Evolutionary conservation across 2,113 vertebrate genomes (phyloP).

Genomic region (Misgurnus anguillicaudatus): DNA sequence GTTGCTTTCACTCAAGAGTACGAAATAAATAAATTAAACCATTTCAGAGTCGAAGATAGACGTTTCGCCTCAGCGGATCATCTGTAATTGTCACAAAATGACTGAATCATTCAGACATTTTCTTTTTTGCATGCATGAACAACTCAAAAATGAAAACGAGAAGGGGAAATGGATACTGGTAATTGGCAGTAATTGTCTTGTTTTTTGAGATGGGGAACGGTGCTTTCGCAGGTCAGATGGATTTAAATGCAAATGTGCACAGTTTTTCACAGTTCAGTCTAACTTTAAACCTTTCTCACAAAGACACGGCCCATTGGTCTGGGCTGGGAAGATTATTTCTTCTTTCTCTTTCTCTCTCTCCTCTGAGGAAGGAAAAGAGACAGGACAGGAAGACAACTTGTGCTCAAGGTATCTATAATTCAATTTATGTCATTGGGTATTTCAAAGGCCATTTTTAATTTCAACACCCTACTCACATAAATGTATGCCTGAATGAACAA

Average conservation of each 20-base stretch:
- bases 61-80: constrained; percentile 44
- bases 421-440: constrained; percentile 1
- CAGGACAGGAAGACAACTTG: neutral
- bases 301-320: constrained; percentile 14
- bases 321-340: constrained; percentile 34
- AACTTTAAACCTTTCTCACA: constrained; percentile 23
- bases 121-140: constrained; percentile 53
- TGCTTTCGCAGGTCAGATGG: constrained; percentile 61
- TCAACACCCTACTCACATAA: neutral
- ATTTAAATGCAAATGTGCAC: constrained; percentile 72
- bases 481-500: neutral
- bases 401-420: constrained; percentile 12
- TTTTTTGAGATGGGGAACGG: constrained; percentile 47
- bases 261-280: constrained; percentile 20
- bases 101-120: constrained; percentile 52
- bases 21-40: constrained; percentile 46
- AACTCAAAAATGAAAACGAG: constrained; percentile 60
- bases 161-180: constrained; percentile 60
- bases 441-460: constrained; percentile 32
- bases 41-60: constrained; percentile 21
- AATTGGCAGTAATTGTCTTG: constrained; percentile 68
- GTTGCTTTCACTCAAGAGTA: constrained; percentile 14
- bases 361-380: neutral
- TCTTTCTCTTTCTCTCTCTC: neutral
- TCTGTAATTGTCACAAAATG: constrained; percentile 62